Percentiles rank a stretch among this genome's conserved stretches.
These are phyloP conservation scores for Gorsachius magnificus DNA, from an alignment of 2,797 vertebrate genomes.

Conservation along the genomic window DNA sequence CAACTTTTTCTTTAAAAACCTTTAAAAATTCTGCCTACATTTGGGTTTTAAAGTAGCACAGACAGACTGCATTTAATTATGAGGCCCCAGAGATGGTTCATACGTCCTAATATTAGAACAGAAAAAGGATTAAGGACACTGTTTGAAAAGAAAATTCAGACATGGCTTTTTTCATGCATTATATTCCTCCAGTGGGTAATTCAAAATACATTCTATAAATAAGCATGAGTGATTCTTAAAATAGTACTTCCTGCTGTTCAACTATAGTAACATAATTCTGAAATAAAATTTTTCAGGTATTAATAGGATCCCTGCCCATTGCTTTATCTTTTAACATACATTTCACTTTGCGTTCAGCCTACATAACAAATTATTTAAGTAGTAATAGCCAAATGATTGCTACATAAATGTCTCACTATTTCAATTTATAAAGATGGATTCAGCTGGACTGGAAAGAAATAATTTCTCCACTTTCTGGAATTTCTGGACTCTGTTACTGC, in stretches of 20 bases:
- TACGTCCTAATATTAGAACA: constrained; percentile 36
- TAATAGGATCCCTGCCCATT: not conserved
- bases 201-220: not conserved
- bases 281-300: not conserved
- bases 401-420: not conserved
- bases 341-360: not conserved
- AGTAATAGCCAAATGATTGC: not conserved
- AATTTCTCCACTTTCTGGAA: not conserved
- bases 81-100: not conserved
- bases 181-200: not conserved
- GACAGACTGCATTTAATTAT: not conserved
- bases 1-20: not conserved
- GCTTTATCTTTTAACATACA: not conserved
- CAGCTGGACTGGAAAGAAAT: not conserved
- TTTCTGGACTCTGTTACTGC: not conserved
- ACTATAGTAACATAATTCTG: not conserved
- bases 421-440: not conserved
- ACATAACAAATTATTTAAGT: not conserved
- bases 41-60: not conserved
- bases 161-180: not conserved
- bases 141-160: not conserved
- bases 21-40: not conserved
- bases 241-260: not conserved
- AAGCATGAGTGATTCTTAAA: not conserved
- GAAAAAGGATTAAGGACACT: not conserved